Conservation (phyloP, 2,113 vertebrate genomes). For the Nibea coibor region DNA sequence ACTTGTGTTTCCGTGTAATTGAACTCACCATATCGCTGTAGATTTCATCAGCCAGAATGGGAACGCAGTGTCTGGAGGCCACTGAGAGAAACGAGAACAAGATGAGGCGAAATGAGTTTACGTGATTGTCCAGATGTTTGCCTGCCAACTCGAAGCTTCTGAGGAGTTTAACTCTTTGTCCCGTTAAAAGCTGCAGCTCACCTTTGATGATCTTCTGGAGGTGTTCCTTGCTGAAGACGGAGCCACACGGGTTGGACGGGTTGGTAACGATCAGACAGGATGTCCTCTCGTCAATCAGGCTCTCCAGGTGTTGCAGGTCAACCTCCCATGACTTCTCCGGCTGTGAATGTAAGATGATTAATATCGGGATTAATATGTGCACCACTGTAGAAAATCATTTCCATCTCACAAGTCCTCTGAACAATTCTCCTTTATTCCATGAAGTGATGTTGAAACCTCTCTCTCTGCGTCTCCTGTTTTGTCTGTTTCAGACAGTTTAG, state of each 20-base stretch:
- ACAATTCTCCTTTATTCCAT: too few relatives aligned
- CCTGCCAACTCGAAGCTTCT: not conserved
- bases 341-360: slow-evolving; percentile 69
- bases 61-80: slow-evolving; percentile 92
- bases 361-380: too few relatives aligned
- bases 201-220: slow-evolving; percentile 92
- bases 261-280: slow-evolving; percentile 95
- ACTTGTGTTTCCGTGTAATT: not conserved
- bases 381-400: too few relatives aligned
- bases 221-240: slow-evolving; percentile 92
- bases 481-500: too few relatives aligned
- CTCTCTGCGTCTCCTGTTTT: too few relatives aligned
- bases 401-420: too few relatives aligned
- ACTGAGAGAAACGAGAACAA: slow-evolving; percentile 79
- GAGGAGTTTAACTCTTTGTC: not conserved
- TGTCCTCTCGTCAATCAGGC: slow-evolving; percentile 93
- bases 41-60: slow-evolving; percentile 97
- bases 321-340: slow-evolving; percentile 96
- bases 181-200: slow-evolving; percentile 48
- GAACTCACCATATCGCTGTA: slow-evolving; percentile 97
- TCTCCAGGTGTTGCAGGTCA: slow-evolving; percentile 94
- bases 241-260: slow-evolving; percentile 97
- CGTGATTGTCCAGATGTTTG: not conserved
- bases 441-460: too few relatives aligned
- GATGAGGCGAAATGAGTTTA: not conserved